Evolutionary conservation across 1,140 invertebrate species (phyloP).

Genomic region (Pseudomyrmex pallidus): DNA sequence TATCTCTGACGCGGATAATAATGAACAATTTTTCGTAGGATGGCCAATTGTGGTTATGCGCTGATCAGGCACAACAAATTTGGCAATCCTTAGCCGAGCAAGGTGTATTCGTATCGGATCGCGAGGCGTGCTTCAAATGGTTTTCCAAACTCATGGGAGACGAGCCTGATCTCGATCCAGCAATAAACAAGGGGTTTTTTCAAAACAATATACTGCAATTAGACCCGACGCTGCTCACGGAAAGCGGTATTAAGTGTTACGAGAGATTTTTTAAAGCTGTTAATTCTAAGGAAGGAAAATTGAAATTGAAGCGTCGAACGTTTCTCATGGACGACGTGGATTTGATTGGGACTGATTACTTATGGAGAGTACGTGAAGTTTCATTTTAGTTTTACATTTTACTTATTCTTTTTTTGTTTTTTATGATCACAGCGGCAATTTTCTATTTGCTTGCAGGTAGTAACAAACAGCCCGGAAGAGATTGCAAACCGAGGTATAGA

Average conservation of each 20-base stretch:
- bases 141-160: constrained; percentile 99
- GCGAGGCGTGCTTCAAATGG: constrained; percentile 99
- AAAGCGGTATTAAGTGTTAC: constrained; percentile 98
- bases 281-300: constrained; percentile 97
- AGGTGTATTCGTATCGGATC: constrained; percentile 95
- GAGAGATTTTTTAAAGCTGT: constrained; percentile 98
- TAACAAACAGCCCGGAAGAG: constrained; percentile 95
- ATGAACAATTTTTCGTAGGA: constrained; percentile 85
- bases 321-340: constrained; percentile 94
- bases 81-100: constrained; percentile 98
- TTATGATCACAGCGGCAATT: not conserved
- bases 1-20: not conserved
- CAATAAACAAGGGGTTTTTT: constrained; percentile 98
- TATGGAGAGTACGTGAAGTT: constrained; percentile 92
- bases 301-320: constrained; percentile 94
- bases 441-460: constrained; percentile 87
- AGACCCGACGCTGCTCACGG: constrained; percentile 95
- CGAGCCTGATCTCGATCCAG: constrained; percentile 98
- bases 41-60: constrained; percentile 97
- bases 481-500: constrained; percentile 96
- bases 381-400: constrained; percentile 11
- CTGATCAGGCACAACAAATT: constrained; percentile 98
- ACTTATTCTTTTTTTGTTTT: not conserved
- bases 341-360: constrained; percentile 97
- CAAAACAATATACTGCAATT: constrained; percentile 97